A percentile compares a stretch with the other conserved stretches of the same genome.
These are phyloP conservation scores for Suricata suricatta DNA, from an alignment of 2,113 vertebrate species.

Conservation along the genomic window DNA sequence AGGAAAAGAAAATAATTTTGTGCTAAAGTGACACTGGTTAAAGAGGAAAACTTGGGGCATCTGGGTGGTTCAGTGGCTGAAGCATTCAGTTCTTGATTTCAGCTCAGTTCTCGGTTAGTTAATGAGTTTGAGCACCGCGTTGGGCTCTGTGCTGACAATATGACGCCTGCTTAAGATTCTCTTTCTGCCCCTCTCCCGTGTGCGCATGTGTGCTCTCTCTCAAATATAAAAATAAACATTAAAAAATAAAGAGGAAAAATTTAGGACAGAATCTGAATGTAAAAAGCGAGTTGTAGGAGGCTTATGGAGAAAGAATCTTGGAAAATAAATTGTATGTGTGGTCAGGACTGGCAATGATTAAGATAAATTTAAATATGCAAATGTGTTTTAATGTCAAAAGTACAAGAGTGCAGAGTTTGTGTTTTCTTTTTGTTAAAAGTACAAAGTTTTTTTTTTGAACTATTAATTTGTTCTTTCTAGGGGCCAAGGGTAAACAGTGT, in stretches of 20 bases:
- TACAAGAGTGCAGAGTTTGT: not conserved
- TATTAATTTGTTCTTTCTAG: not conserved
- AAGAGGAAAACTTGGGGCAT: not conserved
- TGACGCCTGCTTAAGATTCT: too few relatives aligned
- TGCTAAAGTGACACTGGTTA: not conserved
- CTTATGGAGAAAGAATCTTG: not conserved
- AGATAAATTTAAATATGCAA: not conserved
- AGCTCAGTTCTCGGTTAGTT: too few relatives aligned
- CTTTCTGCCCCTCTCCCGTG: too few relatives aligned
- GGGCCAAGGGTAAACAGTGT: not conserved
- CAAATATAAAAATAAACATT: too few relatives aligned
- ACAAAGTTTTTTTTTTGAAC: not conserved
- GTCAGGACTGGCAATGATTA: not conserved
- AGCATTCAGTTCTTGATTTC: too few relatives aligned
- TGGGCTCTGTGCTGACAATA: too few relatives aligned
- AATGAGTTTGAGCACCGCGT: too few relatives aligned
- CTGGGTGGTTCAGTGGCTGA: too few relatives aligned
- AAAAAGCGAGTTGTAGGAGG: not conserved
- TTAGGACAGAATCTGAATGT: not conserved
- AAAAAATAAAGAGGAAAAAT: not conserved
- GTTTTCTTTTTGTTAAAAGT: not conserved
- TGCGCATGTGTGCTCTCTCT: too few relatives aligned
- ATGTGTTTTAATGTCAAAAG: not conserved
- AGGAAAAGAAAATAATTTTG: not conserved
- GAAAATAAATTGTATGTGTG: not conserved